These are phyloP conservation scores for Centruroides vittatus DNA, from an alignment of 1,140 invertebrate genomes.

Conservation along the genomic window DNA sequence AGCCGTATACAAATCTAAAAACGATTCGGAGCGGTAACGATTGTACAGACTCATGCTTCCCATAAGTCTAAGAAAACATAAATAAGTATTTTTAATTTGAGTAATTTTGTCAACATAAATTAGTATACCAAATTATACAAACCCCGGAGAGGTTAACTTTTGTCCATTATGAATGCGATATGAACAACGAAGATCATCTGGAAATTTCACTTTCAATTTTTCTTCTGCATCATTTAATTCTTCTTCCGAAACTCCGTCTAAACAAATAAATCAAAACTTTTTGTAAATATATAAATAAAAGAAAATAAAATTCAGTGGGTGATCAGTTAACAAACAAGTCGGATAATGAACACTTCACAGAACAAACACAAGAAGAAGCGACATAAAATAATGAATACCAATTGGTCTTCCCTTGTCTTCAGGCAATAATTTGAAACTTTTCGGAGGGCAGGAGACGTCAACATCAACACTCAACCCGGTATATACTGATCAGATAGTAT, in stretches of 20 bases:
- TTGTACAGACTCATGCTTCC: conserved; percentile 14
- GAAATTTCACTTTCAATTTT: conserved; percentile 17
- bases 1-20: conserved; percentile 12
- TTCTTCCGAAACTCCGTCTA: conserved; percentile 20
- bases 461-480: no score
- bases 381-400: no score
- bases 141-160: conserved; percentile 14
- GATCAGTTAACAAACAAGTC: no score
- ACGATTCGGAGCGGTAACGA: conserved; percentile 13
- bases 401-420: no score
- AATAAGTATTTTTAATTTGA: background rate
- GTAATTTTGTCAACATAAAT: no score
- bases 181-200: conserved; percentile 22
- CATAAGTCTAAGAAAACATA: conserved; percentile 13
- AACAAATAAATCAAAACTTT: background rate
- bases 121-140: background rate
- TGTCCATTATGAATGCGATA: conserved; percentile 25
- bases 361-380: no score
- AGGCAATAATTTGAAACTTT: no score
- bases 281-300: no score
- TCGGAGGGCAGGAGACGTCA: no score
- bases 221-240: conserved; percentile 18
- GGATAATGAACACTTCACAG: no score
- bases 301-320: no score
- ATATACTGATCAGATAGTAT: no score